Evolutionary conservation across 1,140 invertebrate species (phyloP).

Genomic region (Bicyclus anynana): DNA sequence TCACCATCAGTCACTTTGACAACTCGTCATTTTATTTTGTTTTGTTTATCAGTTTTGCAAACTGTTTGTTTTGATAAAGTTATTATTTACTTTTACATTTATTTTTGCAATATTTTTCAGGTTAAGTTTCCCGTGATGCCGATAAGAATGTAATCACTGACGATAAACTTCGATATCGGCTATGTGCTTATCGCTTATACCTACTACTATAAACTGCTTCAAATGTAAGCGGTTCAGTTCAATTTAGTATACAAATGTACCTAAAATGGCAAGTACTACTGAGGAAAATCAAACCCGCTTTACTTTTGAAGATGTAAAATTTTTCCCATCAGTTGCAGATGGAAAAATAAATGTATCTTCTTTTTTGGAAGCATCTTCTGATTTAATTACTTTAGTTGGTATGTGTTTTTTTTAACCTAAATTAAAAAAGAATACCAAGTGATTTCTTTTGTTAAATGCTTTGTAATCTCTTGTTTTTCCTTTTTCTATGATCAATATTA

Average conservation of each 20-base stretch:
- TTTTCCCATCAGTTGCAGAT: conserved; percentile 70
- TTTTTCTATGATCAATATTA: too few relatives aligned
- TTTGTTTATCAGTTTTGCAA: too few relatives aligned
- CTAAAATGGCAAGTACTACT: conserved; percentile 2
- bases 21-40: too few relatives aligned
- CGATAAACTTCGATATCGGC: conserved; percentile 20
- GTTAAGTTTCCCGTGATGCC: conserved; percentile 1
- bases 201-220: conserved; percentile 1
- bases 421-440: not conserved
- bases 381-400: conserved; percentile 81
- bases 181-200: conserved; percentile 1
- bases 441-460: too few relatives aligned
- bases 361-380: conserved; percentile 80
- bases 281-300: conserved; percentile 22
- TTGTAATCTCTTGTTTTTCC: too few relatives aligned
- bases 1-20: too few relatives aligned
- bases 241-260: not conserved
- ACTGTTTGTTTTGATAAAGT: not conserved
- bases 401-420: too few relatives aligned
- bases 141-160: conserved; percentile 17
- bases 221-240: not conserved
- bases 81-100: too few relatives aligned
- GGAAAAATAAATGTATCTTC: conserved; percentile 79
- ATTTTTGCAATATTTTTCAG: conserved; percentile 15
- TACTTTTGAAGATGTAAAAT: conserved; percentile 49